Evolutionary conservation across 1,140 invertebrate species (phyloP).

Genomic region (Parapsyche elsis): DNA sequence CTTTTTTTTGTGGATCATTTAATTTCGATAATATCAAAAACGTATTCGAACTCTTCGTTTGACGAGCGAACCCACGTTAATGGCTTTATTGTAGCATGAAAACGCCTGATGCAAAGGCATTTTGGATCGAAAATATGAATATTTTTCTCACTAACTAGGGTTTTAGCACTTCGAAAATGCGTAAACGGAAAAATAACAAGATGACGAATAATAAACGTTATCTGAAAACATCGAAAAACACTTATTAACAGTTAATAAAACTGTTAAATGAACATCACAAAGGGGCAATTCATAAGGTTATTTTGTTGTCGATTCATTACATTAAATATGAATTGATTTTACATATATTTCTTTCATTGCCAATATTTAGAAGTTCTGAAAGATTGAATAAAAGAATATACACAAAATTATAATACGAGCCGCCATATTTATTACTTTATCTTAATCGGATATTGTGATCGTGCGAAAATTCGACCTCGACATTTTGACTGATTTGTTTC

Average conservation of each 20-base stretch:
- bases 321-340: too few relatives aligned
- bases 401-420: too few relatives aligned
- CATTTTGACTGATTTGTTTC: too few relatives aligned
- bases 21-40: slow-evolving; percentile 33
- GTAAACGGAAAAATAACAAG: neutral
- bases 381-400: too few relatives aligned
- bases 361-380: too few relatives aligned
- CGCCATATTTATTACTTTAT: too few relatives aligned
- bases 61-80: slow-evolving; percentile 28
- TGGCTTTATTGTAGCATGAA: slow-evolving; percentile 30
- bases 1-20: slow-evolving; percentile 20
- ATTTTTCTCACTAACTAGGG: slow-evolving; percentile 16
- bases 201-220: neutral
- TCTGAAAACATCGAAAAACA: slow-evolving; percentile 10
- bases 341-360: too few relatives aligned
- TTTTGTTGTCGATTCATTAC: too few relatives aligned
- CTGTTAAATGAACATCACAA: neutral
- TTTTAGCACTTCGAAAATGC: neutral
- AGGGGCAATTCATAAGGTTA: too few relatives aligned
- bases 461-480: too few relatives aligned
- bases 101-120: slow-evolving; percentile 4
- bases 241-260: slow-evolving; percentile 21
- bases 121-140: slow-evolving; percentile 26
- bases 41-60: slow-evolving; percentile 20
- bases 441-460: too few relatives aligned